Evolutionary conservation across 2,113 vertebrate genomes (phyloP).

Genomic region (Sphyrna mokarran): DNA sequence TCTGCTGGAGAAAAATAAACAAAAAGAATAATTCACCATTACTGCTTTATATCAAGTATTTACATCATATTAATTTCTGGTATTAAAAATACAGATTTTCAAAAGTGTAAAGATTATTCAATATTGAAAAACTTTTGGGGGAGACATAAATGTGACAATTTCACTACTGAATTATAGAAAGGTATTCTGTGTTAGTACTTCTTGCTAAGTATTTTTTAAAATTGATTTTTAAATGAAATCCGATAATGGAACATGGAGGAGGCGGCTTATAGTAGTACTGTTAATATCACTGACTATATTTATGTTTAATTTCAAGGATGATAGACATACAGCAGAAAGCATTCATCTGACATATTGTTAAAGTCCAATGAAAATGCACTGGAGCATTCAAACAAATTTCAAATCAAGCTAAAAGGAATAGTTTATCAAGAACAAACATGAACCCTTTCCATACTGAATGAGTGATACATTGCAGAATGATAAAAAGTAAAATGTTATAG

Average conservation of each 20-base stretch:
- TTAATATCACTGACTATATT: slow-evolving; percentile 26
- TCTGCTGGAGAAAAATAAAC: neutral
- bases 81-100: neutral
- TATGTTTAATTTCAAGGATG: slow-evolving; percentile 33
- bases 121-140: neutral
- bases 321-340: slow-evolving; percentile 5
- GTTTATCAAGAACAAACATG: slow-evolving; percentile 16
- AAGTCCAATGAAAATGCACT: slow-evolving; percentile 34
- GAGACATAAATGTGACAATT: neutral
- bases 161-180: neutral
- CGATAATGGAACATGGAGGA: slow-evolving; percentile 32
- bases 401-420: neutral
- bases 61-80: neutral
- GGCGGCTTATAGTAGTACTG: neutral
- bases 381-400: slow-evolving; percentile 10
- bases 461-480: neutral
- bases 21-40: neutral
- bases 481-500: neutral
- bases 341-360: slow-evolving; percentile 3
- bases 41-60: neutral
- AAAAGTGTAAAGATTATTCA: slow-evolving; percentile 14
- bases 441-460: neutral
- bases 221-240: slow-evolving; percentile 36
- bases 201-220: neutral
- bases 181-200: neutral